These are phyloP conservation scores for Scarus forsteni DNA, from an alignment of 2,797 vertebrate species.

Conservation along the genomic window DNA sequence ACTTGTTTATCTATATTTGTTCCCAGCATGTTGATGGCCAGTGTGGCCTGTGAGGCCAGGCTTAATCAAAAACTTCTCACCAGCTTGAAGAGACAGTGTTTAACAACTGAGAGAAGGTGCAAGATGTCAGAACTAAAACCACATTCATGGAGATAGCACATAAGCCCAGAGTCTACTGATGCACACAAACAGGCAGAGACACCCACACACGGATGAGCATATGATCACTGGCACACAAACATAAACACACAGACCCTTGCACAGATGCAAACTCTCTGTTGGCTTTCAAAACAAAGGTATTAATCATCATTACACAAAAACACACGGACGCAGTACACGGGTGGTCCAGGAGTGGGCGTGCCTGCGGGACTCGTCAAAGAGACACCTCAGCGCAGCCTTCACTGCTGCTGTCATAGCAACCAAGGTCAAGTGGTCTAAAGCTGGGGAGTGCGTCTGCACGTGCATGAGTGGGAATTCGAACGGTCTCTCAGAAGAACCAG, in stretches of 20 bases:
- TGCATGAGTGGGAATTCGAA: slow-evolving; percentile 52
- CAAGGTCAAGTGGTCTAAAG: slow-evolving; percentile 82
- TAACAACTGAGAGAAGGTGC: slow-evolving; percentile 61
- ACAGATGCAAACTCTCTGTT: slow-evolving; percentile 63
- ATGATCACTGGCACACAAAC: slow-evolving; percentile 17
- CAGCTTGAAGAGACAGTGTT: slow-evolving; percentile 48
- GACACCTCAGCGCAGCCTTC: slow-evolving; percentile 74
- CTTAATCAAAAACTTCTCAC: slow-evolving; percentile 55
- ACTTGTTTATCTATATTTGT: slow-evolving; percentile 14
- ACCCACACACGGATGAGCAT: slow-evolving; percentile 9
- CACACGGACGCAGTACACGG: slow-evolving; percentile 61
- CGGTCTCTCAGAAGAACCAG: slow-evolving; percentile 59
- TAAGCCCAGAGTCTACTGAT: slow-evolving; percentile 50
- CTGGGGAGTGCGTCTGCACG: slow-evolving; percentile 16
- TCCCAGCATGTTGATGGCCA: slow-evolving; percentile 19
- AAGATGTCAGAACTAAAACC: slow-evolving; percentile 75
- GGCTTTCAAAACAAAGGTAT: slow-evolving; percentile 85
- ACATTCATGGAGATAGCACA: slow-evolving; percentile 58
- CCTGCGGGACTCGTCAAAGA: slow-evolving; percentile 78
- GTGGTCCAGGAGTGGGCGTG: slow-evolving; percentile 62
- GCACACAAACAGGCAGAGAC: slow-evolving; percentile 41
- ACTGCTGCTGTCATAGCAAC: slow-evolving; percentile 81
- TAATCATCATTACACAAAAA: slow-evolving; percentile 83
- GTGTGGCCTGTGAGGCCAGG: slow-evolving; percentile 35
- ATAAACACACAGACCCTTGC: not conserved